phyloP scores from a whole-genome alignment of 2,113 vertebrate genomes.

The Condylura cristata region DNA sequence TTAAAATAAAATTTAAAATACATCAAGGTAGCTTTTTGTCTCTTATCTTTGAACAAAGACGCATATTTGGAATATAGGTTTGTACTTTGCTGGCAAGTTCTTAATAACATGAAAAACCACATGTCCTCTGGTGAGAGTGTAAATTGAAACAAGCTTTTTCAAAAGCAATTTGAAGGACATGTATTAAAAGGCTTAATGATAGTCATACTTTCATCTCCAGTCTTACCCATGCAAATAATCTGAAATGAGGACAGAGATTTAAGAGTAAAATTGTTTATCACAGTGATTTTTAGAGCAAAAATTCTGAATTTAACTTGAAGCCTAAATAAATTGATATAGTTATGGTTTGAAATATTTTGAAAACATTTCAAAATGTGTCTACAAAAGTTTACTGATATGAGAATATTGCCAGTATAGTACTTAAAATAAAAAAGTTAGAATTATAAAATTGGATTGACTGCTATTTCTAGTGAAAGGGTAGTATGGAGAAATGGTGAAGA shows the following conservation, averaged over 20 bases:
- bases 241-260: slow-evolving; percentile 36
- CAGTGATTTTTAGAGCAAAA: not conserved
- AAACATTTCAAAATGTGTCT: not conserved
- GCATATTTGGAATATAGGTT: not conserved
- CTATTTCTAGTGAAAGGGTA: not conserved
- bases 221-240: slow-evolving; percentile 9
- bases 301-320: slow-evolving; percentile 43
- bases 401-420: not conserved
- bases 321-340: not conserved
- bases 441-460: not conserved
- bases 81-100: not conserved
- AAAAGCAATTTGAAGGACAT: slow-evolving; percentile 49
- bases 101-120: not conserved
- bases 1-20: not conserved
- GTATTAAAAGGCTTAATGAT: slow-evolving; percentile 36
- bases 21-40: not conserved
- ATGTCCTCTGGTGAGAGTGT: not conserved
- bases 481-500: not conserved
- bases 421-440: not conserved
- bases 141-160: slow-evolving; percentile 47
- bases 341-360: not conserved
- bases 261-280: not conserved
- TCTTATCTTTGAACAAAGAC: not conserved
- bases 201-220: not conserved
- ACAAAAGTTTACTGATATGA: not conserved